Conservation (phyloP, 2,888 invertebrate genomes). For the Nomada goodeniana region DNA sequence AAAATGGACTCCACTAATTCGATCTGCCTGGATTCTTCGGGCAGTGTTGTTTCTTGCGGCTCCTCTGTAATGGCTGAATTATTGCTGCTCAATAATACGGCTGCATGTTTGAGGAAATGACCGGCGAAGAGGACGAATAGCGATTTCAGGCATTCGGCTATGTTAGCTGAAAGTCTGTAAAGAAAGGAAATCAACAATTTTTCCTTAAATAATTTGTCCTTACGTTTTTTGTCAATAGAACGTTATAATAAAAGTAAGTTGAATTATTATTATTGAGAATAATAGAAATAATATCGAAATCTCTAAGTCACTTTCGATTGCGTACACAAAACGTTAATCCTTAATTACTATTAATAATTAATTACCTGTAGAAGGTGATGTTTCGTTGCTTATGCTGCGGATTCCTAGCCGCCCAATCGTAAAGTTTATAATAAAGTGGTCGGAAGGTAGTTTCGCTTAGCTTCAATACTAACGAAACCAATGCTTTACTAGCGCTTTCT, state of each 20-base stretch:
- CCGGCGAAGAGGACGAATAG: conserved; percentile 96
- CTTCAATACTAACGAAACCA: conserved; percentile 93
- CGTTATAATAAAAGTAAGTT: too few species aligned
- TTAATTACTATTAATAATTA: too few species aligned
- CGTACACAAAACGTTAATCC: too few species aligned
- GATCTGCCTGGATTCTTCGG: conserved; percentile 77
- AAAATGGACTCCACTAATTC: conserved; percentile 90
- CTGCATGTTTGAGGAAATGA: conserved; percentile 93
- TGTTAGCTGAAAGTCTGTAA: conserved; percentile 89
- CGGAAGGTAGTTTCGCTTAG: conserved; percentile 95
- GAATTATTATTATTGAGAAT: too few species aligned
- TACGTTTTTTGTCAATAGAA: too few species aligned
- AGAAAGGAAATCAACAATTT: background rate
- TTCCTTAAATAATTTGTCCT: background rate
- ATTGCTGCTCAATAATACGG: conserved; percentile 89
- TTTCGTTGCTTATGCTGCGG: conserved; percentile 88
- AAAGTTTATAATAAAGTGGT: conserved; percentile 94
- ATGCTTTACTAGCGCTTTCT: conserved; percentile 89
- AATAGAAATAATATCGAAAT: too few species aligned
- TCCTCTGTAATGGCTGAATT: conserved; percentile 87
- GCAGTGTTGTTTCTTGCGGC: conserved; percentile 86
- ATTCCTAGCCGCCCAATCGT: conserved; percentile 92
- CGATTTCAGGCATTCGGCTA: conserved; percentile 93
- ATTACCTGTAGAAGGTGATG: conserved; percentile 92
- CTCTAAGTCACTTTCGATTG: too few species aligned